Base-by-base conservation (phyloP, 2,888 invertebrate genomes). In the Dendrolimus houi region DNA sequence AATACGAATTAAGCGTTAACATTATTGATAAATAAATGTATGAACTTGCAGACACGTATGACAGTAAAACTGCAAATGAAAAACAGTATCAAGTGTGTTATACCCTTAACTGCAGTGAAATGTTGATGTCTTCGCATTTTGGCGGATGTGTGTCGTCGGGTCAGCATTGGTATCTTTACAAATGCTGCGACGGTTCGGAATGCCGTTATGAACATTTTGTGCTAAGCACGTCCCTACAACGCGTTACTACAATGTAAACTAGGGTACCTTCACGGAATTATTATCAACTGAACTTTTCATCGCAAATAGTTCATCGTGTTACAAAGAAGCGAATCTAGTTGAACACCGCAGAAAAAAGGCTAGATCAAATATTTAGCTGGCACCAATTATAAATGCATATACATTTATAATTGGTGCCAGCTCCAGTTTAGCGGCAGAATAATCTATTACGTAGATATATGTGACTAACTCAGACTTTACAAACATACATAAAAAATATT, bases 141-240 rank as follows among this genome's bases (percentile, higher is more conserved):
- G 57, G 64, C 59, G 71, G 71, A 78, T 76, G 75, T 79, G 67
- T 78, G 79, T 67, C 72, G 72, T 57, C 63, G 59, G 72, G 77
- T 76, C 77, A 69, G 60, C 62, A 64, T 58, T 64, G 68, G 64
- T 58, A 62, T 62, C 64, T 65, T 67, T 47, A 47, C 47, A 12
- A 47, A 6, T 12, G 58, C 57, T 63, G 69, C 64, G 65, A 65
- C 66, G 62, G 70, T 67, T 67, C 67, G 59, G 63, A 66, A 67
- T 77, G 69, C 80, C 81, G 77, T 77, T 79, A 77, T 59, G 57
- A 55, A 56, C 53, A 47, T 47, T 47, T 47, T 12, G 47, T 47
- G 47, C 47, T 9, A 12, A 47, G 47, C 47, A 47, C 47, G 47
- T 47, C 9, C 47, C 47, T 47, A 47, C 47, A 47, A 47, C 12